Conservation (phyloP, 2,888 invertebrate species). For the Trichacis sp. region DNA sequence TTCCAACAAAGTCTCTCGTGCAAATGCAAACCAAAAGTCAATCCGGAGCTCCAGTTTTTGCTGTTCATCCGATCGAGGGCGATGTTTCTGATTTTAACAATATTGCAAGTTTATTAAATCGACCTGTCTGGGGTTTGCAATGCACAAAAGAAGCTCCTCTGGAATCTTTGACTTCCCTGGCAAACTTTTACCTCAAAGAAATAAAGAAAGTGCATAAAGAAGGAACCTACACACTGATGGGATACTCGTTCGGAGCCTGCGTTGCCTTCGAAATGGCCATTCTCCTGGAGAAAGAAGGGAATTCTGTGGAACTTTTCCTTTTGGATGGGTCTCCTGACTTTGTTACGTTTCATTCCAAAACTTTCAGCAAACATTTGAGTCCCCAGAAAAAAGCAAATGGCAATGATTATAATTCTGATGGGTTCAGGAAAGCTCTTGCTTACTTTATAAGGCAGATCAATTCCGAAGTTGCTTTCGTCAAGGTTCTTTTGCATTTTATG, state of each 20-base stretch:
- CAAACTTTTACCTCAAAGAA: conserved; percentile 79
- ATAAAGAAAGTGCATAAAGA: conserved; percentile 81
- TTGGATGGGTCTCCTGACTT: conserved; percentile 92
- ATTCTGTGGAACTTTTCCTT: conserved; percentile 77
- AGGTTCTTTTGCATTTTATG: no score
- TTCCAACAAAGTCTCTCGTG: no score
- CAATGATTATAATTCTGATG: conserved; percentile 37
- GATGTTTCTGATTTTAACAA: conserved; percentile 78
- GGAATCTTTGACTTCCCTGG: conserved; percentile 78
- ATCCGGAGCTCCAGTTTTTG: conserved; percentile 73
- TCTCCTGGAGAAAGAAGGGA: conserved; percentile 78
- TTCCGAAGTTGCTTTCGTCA: conserved; percentile 77
- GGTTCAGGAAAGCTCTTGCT: conserved; percentile 74
- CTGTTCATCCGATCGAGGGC: conserved; percentile 91
- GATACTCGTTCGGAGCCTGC: conserved; percentile 96
- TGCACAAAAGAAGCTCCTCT: conserved; percentile 84
- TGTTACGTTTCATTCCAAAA: conserved; percentile 78
- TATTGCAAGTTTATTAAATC: conserved; percentile 79
- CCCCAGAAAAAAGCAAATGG: conserved; percentile 46
- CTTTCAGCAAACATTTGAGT: conserved; percentile 47
- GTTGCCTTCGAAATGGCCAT: conserved; percentile 96
- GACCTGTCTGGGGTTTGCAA: conserved; percentile 90
- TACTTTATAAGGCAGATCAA: conserved; percentile 86
- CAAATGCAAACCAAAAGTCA: conserved; percentile 74
- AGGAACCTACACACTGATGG: conserved; percentile 90